Percentiles rank a stretch among this genome's conserved stretches.
Conservation (phyloP, 2,888 invertebrate genomes). For the Tetragonisca angustula region DNA sequence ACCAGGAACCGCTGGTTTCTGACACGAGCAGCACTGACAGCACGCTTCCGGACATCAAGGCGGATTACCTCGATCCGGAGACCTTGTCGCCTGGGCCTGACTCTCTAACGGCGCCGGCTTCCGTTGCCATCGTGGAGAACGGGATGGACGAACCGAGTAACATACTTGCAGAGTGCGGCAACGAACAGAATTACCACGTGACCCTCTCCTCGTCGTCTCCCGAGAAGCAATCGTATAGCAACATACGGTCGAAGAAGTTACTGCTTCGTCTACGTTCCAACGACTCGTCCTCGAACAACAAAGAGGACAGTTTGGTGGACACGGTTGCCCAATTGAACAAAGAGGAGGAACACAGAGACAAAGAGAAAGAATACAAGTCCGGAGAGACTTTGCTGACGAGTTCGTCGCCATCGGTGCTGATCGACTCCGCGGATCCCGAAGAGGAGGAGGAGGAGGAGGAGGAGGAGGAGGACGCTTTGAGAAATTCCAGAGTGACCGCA, state of each 20-base stretch:
- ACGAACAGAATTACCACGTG: neutral
- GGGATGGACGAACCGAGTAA: conserved; percentile 37
- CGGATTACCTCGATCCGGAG: conserved; percentile 80
- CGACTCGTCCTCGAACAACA: conserved; percentile 80
- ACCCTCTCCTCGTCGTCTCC: conserved; percentile 47
- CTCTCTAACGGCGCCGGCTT: conserved; percentile 63
- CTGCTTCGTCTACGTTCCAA: conserved; percentile 85
- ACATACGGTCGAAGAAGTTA: conserved; percentile 85
- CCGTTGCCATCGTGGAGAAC: conserved; percentile 51
- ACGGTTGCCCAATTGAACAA: conserved; percentile 53
- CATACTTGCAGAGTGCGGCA: conserved; percentile 34
- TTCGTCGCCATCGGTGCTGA: conserved; percentile 68
- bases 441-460: conserved; percentile 22
- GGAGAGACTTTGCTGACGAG: conserved; percentile 29
- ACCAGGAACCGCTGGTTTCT: conserved; percentile 79
- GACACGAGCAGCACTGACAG: conserved; percentile 80
- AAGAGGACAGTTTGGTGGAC: conserved; percentile 72
- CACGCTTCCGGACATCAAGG: conserved; percentile 79
- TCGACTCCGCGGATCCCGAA: conserved; percentile 67
- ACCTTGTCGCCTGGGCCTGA: conserved; percentile 78
- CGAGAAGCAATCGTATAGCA: conserved; percentile 59
- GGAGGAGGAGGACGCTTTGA: conserved; percentile 1
- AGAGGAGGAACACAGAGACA: conserved; percentile 38
- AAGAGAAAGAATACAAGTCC: conserved; percentile 29
- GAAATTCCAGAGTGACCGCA: conserved; percentile 20